A percentile compares a stretch with the other conserved stretches of the same genome.
Evolutionary conservation across 1,140 invertebrate genomes (phyloP).

Genomic region (Copidosoma floridanum): DNA sequence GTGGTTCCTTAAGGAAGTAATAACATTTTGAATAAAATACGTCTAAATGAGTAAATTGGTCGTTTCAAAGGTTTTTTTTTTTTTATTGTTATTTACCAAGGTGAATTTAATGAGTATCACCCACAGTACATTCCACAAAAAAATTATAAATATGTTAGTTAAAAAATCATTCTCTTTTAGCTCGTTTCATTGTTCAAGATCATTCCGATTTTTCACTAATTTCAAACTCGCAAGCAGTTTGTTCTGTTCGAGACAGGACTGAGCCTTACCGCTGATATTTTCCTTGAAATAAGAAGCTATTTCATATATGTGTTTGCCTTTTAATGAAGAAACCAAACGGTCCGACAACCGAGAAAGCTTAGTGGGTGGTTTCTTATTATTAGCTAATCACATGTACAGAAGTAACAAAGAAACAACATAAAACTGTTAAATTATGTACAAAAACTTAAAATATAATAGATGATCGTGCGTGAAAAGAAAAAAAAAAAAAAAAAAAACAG

Average conservation of each 20-base stretch:
- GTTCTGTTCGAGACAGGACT: constrained; percentile 4
- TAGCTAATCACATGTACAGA: constrained; percentile 48
- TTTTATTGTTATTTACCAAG: no score
- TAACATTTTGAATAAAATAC: no score
- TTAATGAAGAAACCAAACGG: constrained; percentile 55
- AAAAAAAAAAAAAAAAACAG: no score
- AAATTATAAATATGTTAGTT: constrained; percentile 1
- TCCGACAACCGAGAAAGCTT: constrained; percentile 54
- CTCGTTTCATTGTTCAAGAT: no score
- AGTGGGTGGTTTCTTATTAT: constrained; percentile 51
- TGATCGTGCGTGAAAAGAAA: constrained; percentile 8
- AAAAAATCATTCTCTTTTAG: constrained; percentile 1
- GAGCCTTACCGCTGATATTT: constrained; percentile 57
- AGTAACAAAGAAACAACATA: constrained; percentile 45
- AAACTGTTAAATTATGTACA: constrained; percentile 21
- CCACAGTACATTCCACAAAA: no score
- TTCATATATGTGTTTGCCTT: constrained; percentile 57
- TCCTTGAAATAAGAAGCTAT: constrained; percentile 59
- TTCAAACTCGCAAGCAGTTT: constrained; percentile 13
- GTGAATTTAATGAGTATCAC: no score
- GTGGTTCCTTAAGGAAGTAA: no score
- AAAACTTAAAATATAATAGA: constrained; percentile 24
- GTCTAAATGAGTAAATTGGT: no score
- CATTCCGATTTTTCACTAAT: not conserved
- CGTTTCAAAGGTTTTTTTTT: no score